Conservation (phyloP, 2,113 vertebrate genomes). For the Accipiter virgatus region DNA sequence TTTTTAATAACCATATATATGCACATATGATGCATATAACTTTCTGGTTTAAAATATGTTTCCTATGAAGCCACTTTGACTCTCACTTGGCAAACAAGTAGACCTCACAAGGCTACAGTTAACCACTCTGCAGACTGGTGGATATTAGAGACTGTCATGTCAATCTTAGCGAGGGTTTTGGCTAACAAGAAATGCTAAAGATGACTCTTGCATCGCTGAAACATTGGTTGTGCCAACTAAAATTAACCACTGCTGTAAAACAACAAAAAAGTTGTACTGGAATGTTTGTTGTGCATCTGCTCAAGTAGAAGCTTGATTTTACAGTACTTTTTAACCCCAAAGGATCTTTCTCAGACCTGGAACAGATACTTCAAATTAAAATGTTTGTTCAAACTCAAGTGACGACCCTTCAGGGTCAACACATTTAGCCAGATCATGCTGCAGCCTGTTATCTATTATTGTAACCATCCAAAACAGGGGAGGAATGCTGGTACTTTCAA, state of each 20-base stretch:
- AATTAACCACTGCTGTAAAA: neutral
- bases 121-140: neutral
- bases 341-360: neutral
- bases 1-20: neutral
- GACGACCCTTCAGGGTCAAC: conserved; percentile 31
- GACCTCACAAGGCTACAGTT: neutral
- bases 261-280: neutral
- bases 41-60: neutral
- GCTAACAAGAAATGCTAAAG: neutral
- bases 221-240: neutral
- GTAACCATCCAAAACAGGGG: conserved; percentile 8
- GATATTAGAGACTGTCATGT: neutral
- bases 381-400: neutral
- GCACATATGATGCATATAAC: neutral
- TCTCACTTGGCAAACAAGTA: neutral
- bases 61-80: neutral
- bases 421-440: conserved; percentile 6
- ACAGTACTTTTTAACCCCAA: conserved; percentile 2
- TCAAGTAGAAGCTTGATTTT: conserved; percentile 39
- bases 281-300: neutral
- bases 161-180: neutral
- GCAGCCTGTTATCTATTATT: conserved; percentile 41
- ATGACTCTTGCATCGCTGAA: neutral
- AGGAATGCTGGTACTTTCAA: conserved; percentile 1
- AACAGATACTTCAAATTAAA: conserved; percentile 38